A percentile compares a stretch with the other conserved stretches of the same genome.
phyloP scores from a whole-genome alignment of 2,113 vertebrate genomes.

The Indri indri region DNA sequence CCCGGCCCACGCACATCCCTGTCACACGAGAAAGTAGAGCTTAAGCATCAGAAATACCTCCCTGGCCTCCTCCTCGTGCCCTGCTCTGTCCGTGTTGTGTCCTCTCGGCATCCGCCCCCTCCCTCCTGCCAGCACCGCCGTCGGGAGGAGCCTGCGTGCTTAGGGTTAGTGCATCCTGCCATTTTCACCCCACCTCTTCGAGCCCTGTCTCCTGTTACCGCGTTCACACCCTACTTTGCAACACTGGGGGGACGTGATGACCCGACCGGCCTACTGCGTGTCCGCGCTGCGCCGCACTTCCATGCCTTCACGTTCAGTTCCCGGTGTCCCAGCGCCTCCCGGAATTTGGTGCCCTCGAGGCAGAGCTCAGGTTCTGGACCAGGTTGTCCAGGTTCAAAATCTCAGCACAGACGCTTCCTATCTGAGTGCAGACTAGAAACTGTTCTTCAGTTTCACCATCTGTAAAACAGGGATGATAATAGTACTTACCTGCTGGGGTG shows the following conservation, averaged over 20 bases:
- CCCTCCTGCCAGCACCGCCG: not conserved
- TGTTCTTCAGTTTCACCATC: not conserved
- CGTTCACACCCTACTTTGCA: not conserved
- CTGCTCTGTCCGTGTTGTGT: rapidly evolving
- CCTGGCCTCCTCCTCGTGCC: too few species aligned
- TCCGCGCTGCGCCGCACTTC: not conserved
- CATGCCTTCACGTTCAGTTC: not conserved
- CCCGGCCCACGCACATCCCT: not conserved
- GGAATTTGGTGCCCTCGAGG: rapidly evolving
- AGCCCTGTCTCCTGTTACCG: not conserved
- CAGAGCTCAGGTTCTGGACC: not conserved
- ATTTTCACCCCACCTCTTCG: not conserved
- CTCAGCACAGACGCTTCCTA: not conserved
- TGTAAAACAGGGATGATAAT: not conserved
- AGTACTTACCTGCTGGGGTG: too few species aligned
- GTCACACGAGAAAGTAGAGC: not conserved
- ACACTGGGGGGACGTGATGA: not conserved
- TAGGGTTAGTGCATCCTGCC: not conserved
- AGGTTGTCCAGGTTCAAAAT: not conserved
- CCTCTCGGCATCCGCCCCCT: rapidly evolving
- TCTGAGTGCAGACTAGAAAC: not conserved
- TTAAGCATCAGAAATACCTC: not conserved
- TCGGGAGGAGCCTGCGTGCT: not conserved
- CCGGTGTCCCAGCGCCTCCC: not conserved
- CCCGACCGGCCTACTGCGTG: not conserved